Percentiles rank a stretch among this genome's conserved stretches.
These are phyloP conservation scores for Fukomys damarensis DNA, from an alignment of 2,113 vertebrate species.

Conservation along the genomic window DNA sequence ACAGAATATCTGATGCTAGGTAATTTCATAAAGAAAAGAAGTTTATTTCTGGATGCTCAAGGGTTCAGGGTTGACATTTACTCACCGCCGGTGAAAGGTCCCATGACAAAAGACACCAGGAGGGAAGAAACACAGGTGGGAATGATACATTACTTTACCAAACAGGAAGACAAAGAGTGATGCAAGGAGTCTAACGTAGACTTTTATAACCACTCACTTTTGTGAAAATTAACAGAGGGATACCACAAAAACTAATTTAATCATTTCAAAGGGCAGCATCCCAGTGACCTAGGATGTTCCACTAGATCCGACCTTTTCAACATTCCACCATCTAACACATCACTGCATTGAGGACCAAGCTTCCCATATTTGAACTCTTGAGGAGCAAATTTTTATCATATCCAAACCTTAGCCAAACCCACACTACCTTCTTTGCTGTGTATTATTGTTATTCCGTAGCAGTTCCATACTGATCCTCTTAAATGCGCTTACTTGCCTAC, in stretches of 20 bases:
- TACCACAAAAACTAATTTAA: not conserved
- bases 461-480: not conserved
- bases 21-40: not conserved
- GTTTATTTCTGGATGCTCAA: not conserved
- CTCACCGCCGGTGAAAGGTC: not conserved
- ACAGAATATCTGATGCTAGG: not conserved
- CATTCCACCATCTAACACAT: not conserved
- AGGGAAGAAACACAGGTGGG: not conserved
- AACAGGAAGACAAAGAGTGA: not conserved
- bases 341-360: too few species aligned
- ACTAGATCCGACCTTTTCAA: not conserved
- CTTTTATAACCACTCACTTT: not conserved
- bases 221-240: not conserved
- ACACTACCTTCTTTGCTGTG: not conserved
- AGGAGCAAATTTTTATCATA: not conserved
- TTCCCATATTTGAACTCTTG: not conserved
- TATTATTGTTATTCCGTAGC: not conserved
- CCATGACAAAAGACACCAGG: not conserved
- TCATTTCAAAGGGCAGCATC: not conserved
- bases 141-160: not conserved
- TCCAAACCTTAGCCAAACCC: not conserved
- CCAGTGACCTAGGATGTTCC: not conserved
- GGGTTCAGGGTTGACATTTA: not conserved
- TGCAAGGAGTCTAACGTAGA: too few species aligned
- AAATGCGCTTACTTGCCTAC: not conserved